A percentile compares a stretch with the other conserved stretches of the same genome.
These are phyloP conservation scores for Noctua janthina DNA, from an alignment of 2,888 invertebrate genomes.

Conservation along the genomic window DNA sequence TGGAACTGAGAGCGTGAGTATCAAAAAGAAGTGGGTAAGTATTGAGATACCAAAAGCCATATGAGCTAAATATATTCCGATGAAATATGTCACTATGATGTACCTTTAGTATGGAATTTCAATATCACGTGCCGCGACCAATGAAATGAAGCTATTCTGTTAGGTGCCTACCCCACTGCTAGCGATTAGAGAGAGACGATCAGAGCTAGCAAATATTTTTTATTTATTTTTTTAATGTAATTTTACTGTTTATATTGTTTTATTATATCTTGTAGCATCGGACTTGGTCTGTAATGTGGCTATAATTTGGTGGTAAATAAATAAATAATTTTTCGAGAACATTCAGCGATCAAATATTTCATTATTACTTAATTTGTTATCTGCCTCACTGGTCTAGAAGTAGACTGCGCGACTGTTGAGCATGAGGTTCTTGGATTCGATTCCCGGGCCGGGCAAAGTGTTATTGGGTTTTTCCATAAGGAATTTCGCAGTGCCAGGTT, in stretches of 20 bases:
- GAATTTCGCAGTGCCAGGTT: neutral
- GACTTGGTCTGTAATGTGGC: no score
- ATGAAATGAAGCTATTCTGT: neutral
- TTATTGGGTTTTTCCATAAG: neutral
- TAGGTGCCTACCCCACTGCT: neutral
- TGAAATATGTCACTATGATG: neutral
- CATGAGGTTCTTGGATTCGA: neutral
- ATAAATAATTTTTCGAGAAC: neutral
- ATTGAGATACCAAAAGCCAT: neutral
- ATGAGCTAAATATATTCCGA: slow-evolving; percentile 4
- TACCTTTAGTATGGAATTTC: neutral
- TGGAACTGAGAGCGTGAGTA: slow-evolving; percentile 15
- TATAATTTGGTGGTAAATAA: no score
- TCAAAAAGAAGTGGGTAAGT: slow-evolving; percentile 33
- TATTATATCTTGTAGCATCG: no score
- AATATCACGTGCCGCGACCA: neutral
- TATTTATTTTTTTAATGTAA: no score
- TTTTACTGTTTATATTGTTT: no score
- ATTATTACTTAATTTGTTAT: neutral
- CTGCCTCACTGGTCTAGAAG: neutral
- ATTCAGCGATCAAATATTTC: neutral
- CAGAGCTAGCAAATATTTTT: neutral
- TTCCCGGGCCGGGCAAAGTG: no score
- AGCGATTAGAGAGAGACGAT: neutral
- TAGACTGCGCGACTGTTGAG: neutral